These are phyloP conservation scores for Oxyura jamaicensis DNA, from an alignment of 2,113 vertebrate genomes.

Conservation along the genomic window DNA sequence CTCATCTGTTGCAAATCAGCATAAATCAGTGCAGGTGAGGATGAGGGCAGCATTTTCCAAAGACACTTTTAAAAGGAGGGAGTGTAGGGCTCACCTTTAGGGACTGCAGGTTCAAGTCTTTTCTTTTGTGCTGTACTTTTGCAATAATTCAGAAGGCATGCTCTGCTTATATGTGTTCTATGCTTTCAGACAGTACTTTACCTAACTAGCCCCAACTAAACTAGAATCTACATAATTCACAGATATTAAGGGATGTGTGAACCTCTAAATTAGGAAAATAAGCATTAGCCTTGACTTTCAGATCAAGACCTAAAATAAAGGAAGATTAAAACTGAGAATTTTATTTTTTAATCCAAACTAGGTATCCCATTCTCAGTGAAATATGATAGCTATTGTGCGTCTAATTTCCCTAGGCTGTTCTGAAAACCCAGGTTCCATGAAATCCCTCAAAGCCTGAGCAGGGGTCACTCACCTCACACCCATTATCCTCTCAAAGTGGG, in stretches of 20 bases:
- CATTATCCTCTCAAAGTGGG: slow-evolving; percentile 13
- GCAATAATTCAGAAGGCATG: neutral
- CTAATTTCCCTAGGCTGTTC: slow-evolving; percentile 37
- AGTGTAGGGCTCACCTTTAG: accelerated
- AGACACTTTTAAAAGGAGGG: neutral
- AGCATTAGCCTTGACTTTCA: neutral
- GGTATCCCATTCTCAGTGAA: neutral
- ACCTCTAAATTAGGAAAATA: neutral
- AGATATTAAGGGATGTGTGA: neutral
- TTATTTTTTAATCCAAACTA: neutral
- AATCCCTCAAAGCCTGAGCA: neutral
- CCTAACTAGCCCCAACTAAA: neutral
- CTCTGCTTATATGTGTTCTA: neutral
- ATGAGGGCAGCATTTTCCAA: neutral
- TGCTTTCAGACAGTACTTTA: neutral
- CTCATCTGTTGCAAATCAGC: neutral
- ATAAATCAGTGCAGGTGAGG: neutral
- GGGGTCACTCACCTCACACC: slow-evolving; percentile 38
- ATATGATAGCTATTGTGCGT: neutral
- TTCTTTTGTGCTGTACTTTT: neutral
- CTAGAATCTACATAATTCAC: neutral
- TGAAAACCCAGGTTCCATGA: slow-evolving; percentile 15
- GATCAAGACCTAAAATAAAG: neutral
- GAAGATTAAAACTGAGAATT: neutral
- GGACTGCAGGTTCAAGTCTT: neutral